These are phyloP conservation scores for Bolinopsis microptera DNA, from an alignment of 37 sponge, comb jelly and placozoan species.

Conservation along the genomic window DNA sequence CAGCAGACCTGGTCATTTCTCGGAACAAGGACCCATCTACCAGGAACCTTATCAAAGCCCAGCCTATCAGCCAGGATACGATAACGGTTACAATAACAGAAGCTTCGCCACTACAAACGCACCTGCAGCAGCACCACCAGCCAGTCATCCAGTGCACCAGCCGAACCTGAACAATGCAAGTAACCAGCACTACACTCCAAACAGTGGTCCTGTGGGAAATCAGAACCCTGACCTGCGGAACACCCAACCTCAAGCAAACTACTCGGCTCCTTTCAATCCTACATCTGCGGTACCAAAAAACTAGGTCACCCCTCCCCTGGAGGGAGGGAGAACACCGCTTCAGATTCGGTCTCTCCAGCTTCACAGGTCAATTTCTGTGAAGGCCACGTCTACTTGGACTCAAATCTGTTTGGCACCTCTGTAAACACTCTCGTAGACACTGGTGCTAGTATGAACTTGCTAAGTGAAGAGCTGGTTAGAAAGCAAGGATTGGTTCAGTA, in stretches of 20 bases:
- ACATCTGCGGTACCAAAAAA: background rate
- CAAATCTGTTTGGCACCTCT: background rate
- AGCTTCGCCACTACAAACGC: too few relatives aligned
- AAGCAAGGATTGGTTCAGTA: background rate
- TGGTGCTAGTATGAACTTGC: background rate
- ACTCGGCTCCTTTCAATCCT: background rate
- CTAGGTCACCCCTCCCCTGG: constrained; percentile 49
- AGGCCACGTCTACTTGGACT: background rate
- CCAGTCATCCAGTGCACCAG: too few relatives aligned
- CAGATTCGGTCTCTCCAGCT: background rate
- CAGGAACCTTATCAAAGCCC: background rate
- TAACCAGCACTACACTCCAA: too few relatives aligned
- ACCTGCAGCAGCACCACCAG: too few relatives aligned
- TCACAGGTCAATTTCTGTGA: background rate
- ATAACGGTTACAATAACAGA: background rate
- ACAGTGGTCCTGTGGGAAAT: background rate
- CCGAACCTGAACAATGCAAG: too few relatives aligned
- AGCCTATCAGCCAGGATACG: background rate
- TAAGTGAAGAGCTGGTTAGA: background rate
- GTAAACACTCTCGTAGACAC: background rate
- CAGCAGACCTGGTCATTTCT: background rate
- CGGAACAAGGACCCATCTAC: too few relatives aligned
- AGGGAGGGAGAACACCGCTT: background rate
- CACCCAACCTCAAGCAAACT: background rate
- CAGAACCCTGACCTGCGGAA: background rate